phyloP scores from a whole-genome alignment of 2,888 invertebrate genomes.

The Amblyjoppa proteus region DNA sequence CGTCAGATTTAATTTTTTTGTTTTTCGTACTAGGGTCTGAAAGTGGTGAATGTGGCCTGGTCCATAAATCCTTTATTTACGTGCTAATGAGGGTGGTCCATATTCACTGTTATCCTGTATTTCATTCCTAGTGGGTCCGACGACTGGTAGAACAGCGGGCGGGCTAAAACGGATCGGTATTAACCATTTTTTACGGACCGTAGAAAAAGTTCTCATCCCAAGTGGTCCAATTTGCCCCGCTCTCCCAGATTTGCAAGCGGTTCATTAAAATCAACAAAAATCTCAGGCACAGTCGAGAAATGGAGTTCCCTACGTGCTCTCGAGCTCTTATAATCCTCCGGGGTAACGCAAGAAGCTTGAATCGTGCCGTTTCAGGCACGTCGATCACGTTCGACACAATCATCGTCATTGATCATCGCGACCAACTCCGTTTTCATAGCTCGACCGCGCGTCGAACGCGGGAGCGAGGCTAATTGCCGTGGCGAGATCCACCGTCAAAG shows the following conservation, averaged over 20 bases:
- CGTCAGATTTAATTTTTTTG: no score
- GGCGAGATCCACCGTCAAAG: constrained; percentile 40
- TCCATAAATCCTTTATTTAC: no score
- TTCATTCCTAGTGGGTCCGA: no score
- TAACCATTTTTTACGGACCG: no score
- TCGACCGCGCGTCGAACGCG: background rate
- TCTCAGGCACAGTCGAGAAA: background rate
- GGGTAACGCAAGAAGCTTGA: constrained; percentile 1
- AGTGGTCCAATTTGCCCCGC: no score
- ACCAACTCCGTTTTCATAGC: constrained; percentile 10
- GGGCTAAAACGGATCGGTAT: no score
- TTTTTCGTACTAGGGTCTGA: no score
- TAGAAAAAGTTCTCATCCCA: no score
- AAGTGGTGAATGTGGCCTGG: no score
- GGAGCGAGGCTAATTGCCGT: constrained; percentile 47
- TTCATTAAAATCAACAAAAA: background rate
- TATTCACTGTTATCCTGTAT: no score
- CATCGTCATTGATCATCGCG: constrained; percentile 82
- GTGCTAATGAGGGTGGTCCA: no score
- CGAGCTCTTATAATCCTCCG: background rate
- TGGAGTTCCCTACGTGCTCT: background rate
- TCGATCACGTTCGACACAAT: constrained; percentile 81
- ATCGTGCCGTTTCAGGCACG: constrained; percentile 73
- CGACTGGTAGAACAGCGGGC: no score
- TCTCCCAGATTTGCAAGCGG: background rate